Evolutionary conservation across 2,797 vertebrate genomes (phyloP), one percentile per base, ranked within the genome.

Genomic region (Diglossa cyanea): DNA sequence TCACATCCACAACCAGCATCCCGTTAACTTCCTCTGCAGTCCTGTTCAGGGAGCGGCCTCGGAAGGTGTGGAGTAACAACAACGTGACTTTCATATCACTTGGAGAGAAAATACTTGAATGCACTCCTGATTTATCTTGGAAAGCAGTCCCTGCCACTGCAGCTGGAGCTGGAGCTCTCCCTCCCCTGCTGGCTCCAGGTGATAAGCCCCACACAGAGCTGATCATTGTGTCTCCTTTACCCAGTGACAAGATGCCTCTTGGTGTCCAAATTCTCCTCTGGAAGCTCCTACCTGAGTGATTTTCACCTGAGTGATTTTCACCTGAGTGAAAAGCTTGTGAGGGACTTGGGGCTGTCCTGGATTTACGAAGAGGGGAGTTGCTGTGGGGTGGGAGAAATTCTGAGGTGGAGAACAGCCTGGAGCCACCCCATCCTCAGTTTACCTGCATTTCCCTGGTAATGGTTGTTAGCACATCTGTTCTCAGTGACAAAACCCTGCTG

Each of bases 41-140:
- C 83, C 91, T 60, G 11, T 53, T 86, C 33, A 35, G 86, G 82
- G 66, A 92, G 76, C 7, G 0, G 2, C 33, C 88, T 74, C 0
- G 0, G 33, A 40, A 60, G 86, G 75, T 24, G 88, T 11, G 66
- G 31, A 76, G 66, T 9, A 81, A 78, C 79, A 88, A 47, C 73
- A 76, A 73, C 9, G 58, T 80, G 88, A 92, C 93, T 96, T 92
- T 73, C 48, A 3, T 66, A 92, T 92, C 83, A 35, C 79, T 88
- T 47, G 44, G 94, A 78, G 77, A 78, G 88, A 72, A 65, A 86
- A 92, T 21, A 81, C 86, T 81, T 81, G 95, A 72, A 68, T 57
- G 71, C 51, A 6, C 82, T 91, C 70, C 28, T n/a, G 48, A 73
- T 96, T 94, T 96, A 96, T 96, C 94, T 95, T n/a, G 83, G 79